Base-by-base conservation (phyloP, 1,140 invertebrate species). In the Phthorimaea operculella region DNA sequence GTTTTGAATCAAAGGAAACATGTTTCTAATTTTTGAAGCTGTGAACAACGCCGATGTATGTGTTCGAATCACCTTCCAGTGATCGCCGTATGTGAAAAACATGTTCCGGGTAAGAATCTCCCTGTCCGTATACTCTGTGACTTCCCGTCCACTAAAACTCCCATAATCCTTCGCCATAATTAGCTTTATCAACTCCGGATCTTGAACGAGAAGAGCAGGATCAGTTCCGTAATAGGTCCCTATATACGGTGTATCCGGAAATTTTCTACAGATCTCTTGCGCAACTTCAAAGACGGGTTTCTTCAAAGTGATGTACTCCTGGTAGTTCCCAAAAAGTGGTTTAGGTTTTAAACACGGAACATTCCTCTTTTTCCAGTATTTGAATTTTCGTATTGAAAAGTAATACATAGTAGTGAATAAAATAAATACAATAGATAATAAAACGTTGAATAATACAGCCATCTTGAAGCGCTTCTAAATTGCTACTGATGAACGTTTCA, bases 31-130 rank as follows among this genome's bases (percentile, higher is more conserved):
- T 72, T 90, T 90, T 10, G 80, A 74, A 4, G 85, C 76, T 4
- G 88, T 86, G 65, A 90, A 91, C 3, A 87, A 85, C 3, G 89
- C 89, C 9, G 87, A 87, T 33, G 89, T 68, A 50, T 89, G 88
- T 15, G 74, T 66, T 48, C 90, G 66, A 4, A 89, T 64, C 15
- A 84, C 62, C 63, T 86, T 87, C 90, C 90, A 90, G 15, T 75
- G 63, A n/a, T 83, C 70, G 0, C 79, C 82, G 0, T 57, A 53
- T 7, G 70, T 36, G 18, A 66, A 63, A n/a, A 86, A 71, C 1
- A 84, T 73, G 36, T 66, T 66, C 42, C 60, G 60, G 10, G 54
- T 58, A 0, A 64, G 28, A 0, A 50, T 54, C 52, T 71, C 68
- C 42, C 61, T 57, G 10, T 48, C 33, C n/a, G 47, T 55, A 44